Evolutionary conservation across 2,888 invertebrate species (phyloP).

Genomic region (Meiosimyza decipiens): DNA sequence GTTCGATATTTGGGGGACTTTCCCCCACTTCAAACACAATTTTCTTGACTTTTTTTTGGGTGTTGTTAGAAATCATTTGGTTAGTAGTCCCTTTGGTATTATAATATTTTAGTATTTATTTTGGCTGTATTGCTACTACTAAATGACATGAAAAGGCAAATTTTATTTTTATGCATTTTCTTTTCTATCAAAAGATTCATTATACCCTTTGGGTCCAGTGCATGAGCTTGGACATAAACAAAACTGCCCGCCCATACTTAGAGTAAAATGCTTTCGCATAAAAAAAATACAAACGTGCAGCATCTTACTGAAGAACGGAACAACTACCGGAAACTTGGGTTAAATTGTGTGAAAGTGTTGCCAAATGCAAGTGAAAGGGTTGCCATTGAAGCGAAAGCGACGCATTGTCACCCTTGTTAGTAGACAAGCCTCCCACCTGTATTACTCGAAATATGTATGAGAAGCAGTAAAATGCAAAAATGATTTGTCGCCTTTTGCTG

Average conservation of each 20-base stretch:
- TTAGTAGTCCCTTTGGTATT: constrained; percentile 50
- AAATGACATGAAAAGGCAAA: constrained; percentile 62
- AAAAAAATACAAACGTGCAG: neutral
- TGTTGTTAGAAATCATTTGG: neutral
- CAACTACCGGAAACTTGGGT: constrained; percentile 11
- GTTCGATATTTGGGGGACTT: too few species aligned
- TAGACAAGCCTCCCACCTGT: neutral
- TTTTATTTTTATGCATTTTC: constrained; percentile 56
- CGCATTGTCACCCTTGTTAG: constrained; percentile 37
- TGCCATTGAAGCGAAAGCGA: constrained; percentile 26
- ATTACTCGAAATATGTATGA: too few species aligned
- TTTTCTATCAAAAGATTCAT: constrained; percentile 43
- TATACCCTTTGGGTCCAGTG: constrained; percentile 22
- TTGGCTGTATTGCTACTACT: constrained; percentile 49
- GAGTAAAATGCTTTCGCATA: neutral
- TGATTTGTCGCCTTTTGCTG: constrained; percentile 66
- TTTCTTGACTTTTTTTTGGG: neutral
- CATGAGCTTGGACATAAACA: constrained; percentile 29
- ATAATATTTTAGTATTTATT: constrained; percentile 59
- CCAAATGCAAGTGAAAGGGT: constrained; percentile 19
- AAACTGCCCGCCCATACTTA: neutral
- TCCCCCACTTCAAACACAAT: too few species aligned
- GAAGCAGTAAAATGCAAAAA: constrained; percentile 50
- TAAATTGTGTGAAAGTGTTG: constrained; percentile 23
- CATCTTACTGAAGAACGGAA: neutral